phyloP scores from a whole-genome alignment of 2,113 vertebrate genomes.

The Cephalopterus ornatus region DNA sequence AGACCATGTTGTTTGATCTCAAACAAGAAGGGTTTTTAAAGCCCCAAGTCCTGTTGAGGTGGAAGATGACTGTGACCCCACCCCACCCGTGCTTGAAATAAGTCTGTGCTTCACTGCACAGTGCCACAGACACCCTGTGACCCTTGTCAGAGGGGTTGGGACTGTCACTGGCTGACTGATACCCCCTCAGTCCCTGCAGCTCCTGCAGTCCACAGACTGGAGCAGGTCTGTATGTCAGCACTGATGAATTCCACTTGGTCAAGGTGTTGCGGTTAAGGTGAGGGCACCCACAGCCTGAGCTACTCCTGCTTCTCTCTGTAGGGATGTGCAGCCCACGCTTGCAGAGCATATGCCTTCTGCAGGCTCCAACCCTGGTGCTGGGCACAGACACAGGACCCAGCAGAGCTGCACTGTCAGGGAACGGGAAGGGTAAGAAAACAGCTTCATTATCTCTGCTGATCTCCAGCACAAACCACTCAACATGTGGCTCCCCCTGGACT shows the following conservation, averaged over 20 bases:
- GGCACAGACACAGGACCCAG: not conserved
- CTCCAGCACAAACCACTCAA: not conserved
- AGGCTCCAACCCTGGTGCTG: not conserved
- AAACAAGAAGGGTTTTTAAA: not conserved
- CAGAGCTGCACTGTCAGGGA: not conserved
- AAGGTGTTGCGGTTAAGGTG: not conserved
- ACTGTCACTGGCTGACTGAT: not conserved
- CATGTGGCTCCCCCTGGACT: not conserved
- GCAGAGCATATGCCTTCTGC: not conserved
- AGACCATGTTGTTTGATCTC: not conserved
- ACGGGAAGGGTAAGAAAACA: not conserved
- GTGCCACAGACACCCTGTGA: not conserved
- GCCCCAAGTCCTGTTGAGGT: not conserved
- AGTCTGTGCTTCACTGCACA: not conserved
- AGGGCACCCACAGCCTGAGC: not conserved
- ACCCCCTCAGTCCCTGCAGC: not conserved
- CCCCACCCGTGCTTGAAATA: not conserved
- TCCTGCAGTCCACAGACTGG: not conserved
- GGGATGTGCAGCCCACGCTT: not conserved
- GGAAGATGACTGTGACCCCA: not conserved
- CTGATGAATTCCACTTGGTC: not conserved
- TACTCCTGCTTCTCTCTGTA: not conserved
- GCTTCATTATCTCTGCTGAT: not conserved
- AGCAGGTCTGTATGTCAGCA: accelerated
- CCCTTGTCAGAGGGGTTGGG: not conserved